Percentiles rank a stretch among this genome's conserved stretches.
phyloP scores from a whole-genome alignment of 1,140 invertebrate species.

The Camponotus floridanus region DNA sequence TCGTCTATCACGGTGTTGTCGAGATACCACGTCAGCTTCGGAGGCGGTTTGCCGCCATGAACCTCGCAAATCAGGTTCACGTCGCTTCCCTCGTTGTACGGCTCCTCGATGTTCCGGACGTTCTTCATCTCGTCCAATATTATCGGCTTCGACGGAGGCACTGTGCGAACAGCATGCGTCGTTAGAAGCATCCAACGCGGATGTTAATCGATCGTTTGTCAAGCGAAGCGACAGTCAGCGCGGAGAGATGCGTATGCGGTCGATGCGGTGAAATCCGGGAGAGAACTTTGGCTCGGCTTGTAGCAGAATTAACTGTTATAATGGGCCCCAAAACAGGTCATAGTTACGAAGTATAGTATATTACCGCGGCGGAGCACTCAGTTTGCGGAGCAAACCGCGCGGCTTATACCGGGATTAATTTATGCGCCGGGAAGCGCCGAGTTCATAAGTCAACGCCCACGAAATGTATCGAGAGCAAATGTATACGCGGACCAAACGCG shows the following conservation, averaged over 20 bases:
- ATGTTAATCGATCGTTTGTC: constrained; percentile 68
- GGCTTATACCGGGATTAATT: constrained; percentile 55
- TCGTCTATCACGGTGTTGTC: constrained; percentile 94
- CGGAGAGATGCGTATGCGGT: constrained; percentile 24
- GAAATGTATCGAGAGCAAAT: constrained; percentile 43
- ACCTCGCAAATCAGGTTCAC: constrained; percentile 88
- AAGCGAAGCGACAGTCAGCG: constrained; percentile 38
- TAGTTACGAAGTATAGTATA: constrained; percentile 51
- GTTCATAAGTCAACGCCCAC: constrained; percentile 41
- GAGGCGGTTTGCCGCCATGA: constrained; percentile 90
- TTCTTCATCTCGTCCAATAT: constrained; percentile 86
- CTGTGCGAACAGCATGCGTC: constrained; percentile 70
- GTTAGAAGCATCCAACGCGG: constrained; percentile 64
- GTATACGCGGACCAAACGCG: constrained; percentile 15
- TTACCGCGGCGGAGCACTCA: constrained; percentile 33
- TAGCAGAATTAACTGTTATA: constrained; percentile 60
- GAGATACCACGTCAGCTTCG: constrained; percentile 93
- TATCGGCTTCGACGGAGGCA: constrained; percentile 86
- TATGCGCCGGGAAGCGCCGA: constrained; percentile 37
- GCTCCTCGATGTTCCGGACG: constrained; percentile 84
- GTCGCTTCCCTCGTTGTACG: constrained; percentile 88
- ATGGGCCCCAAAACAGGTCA: constrained; percentile 48
- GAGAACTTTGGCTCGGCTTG: constrained; percentile 34
- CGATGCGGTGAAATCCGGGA: constrained; percentile 27
- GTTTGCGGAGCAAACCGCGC: constrained; percentile 54